phyloP scores from a whole-genome alignment of 2,797 vertebrate species.

The Urophycis tenuis region DNA sequence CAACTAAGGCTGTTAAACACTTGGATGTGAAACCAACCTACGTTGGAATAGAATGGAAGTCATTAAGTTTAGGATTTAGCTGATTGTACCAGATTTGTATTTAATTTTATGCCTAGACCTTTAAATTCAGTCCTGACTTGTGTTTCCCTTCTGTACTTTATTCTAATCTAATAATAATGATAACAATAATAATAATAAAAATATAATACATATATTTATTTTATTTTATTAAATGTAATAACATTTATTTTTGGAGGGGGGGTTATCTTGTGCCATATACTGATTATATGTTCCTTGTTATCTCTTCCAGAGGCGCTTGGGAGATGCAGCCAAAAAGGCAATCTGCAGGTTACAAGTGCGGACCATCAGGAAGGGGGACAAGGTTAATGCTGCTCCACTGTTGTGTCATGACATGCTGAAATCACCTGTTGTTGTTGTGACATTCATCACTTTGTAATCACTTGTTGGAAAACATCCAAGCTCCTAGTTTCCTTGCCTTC shows the following conservation, averaged over 20 bases:
- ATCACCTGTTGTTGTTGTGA: too few species aligned
- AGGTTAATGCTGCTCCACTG: conserved; percentile 68
- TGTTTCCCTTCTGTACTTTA: not conserved
- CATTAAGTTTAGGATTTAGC: not conserved
- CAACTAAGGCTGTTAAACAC: too few species aligned
- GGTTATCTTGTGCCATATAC: not conserved
- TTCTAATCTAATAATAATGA: too few species aligned
- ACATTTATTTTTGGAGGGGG: not conserved
- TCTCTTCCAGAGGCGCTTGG: conserved; percentile 84
- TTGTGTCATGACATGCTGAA: not conserved
- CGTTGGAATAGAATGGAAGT: too few species aligned
- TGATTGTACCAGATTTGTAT: not conserved
- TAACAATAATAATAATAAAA: too few species aligned
- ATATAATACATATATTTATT: too few species aligned
- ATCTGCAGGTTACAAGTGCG: conserved; percentile 94
- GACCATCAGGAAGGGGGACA: conserved; percentile 95
- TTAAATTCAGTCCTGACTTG: not conserved
- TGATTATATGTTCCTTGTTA: not conserved
- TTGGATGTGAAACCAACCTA: too few species aligned
- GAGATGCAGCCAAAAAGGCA: conserved; percentile 97
- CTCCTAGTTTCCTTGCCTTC: not conserved
- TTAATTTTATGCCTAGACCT: not conserved
- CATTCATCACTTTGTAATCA: too few species aligned
- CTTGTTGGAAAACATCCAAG: not conserved
- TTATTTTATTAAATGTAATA: too few species aligned